Conservation (phyloP, 2,113 vertebrate species). For the Clarias batrachus region DNA sequence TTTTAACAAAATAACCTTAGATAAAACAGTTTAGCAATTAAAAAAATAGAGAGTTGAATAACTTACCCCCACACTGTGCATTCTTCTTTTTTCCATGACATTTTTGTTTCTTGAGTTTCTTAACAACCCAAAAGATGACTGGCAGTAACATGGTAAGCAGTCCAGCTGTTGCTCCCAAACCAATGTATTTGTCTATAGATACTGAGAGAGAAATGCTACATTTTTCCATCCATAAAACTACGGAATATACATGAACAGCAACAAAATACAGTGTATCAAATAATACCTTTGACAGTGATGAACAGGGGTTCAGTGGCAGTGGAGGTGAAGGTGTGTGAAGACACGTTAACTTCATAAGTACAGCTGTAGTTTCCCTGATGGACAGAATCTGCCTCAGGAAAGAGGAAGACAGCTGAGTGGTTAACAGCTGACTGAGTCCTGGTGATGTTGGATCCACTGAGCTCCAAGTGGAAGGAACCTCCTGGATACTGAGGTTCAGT, state of each 20-base stretch:
- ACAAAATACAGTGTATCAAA: too few species aligned
- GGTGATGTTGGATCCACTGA: conserved; percentile 26
- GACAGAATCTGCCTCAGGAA: conserved; percentile 33
- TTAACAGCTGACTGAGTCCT: conserved; percentile 24
- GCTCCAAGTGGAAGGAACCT: conserved; percentile 44
- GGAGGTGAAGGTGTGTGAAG: conserved; percentile 39
- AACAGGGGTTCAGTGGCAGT: not conserved
- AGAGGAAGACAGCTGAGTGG: conserved; percentile 31
- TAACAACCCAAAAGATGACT: conserved; percentile 7
- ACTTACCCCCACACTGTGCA: not conserved
- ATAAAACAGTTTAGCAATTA: not conserved
- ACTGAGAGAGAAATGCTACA: conserved; percentile 18
- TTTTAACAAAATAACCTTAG: not conserved
- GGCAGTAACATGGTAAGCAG: conserved; percentile 14
- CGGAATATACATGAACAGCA: not conserved
- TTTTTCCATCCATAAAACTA: not conserved
- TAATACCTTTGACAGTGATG: not conserved
- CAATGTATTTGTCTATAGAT: conserved; percentile 18
- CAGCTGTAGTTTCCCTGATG: conserved; percentile 51
- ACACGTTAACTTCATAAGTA: conserved; percentile 43
- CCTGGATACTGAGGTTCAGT: conserved; percentile 43
- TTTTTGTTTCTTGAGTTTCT: not conserved
- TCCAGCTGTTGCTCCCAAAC: conserved; percentile 13
- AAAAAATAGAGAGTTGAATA: not conserved
- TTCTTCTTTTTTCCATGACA: not conserved